Evolutionary conservation across 2,797 vertebrate species (phyloP).

Genomic region (Champsocephalus esox): DNA sequence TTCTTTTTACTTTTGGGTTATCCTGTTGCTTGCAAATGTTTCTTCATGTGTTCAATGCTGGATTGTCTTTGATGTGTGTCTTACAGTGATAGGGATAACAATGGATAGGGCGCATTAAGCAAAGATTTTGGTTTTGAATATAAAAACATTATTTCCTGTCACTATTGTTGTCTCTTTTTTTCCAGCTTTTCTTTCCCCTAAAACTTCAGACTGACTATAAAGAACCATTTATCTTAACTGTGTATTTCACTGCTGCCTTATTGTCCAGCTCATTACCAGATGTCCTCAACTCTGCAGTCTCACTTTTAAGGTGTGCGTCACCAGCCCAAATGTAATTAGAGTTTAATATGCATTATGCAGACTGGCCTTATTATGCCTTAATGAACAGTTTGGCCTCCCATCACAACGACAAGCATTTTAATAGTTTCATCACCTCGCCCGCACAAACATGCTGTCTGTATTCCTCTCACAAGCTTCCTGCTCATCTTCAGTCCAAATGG

Average conservation of each 20-base stretch:
- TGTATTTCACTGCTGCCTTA: constrained; percentile 21
- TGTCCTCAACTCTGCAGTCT: constrained; percentile 30
- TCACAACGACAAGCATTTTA: constrained; percentile 69
- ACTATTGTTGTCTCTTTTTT: not conserved
- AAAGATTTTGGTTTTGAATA: constrained; percentile 8
- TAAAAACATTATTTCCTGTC: not conserved
- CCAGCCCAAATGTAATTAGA: constrained; percentile 69
- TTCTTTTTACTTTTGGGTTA: not conserved
- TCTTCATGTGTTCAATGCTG: not conserved
- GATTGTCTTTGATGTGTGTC: constrained; percentile 4
- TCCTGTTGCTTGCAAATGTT: not conserved
- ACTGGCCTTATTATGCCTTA: constrained; percentile 68
- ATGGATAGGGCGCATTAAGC: constrained; percentile 4
- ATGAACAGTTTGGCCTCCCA: constrained; percentile 69
- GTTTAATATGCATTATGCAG: constrained; percentile 60
- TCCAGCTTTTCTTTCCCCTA: not conserved
- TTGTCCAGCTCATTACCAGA: constrained; percentile 32
- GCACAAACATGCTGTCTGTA: constrained; percentile 31
- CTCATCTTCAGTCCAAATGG: constrained; percentile 36
- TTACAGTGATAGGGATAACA: not conserved
- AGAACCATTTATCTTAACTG: constrained; percentile 26
- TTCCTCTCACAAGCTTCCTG: constrained; percentile 21
- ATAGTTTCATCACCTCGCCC: constrained; percentile 58
- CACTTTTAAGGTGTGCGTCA: constrained; percentile 43
- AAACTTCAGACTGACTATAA: constrained; percentile 24